Evolutionary conservation across 2,888 invertebrate genomes (phyloP), one percentile per base, ranked within the genome.

Genomic region (Cerastoderma edule): DNA sequence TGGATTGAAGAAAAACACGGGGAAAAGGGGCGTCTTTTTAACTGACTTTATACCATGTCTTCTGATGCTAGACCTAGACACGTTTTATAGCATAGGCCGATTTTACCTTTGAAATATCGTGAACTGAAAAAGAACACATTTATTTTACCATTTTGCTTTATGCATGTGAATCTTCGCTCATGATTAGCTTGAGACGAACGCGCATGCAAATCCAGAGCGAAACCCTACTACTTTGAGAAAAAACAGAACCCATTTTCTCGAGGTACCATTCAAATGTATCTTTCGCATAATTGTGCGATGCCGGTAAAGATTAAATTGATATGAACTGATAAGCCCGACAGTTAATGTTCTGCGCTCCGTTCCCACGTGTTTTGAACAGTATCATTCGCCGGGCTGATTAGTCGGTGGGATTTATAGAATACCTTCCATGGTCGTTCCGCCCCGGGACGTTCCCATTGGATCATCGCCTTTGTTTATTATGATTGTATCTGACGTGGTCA

Each of bases 281-380:
- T 60, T 39, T 35, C 60, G 39, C 60, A 60, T 60, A 60, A 60
- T 60, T 35, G 60, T 60, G 60, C 22, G 60, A 60, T 60, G 39
- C 60, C 19, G 56, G 50, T 24, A 50, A 50, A 50, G 50, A 50
- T 50, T 22, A 39, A 39, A 60, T n/a, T 60, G 60, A 60, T 33
- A 60, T 39, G 33, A 60, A 39, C 60, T 39, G 60, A 60, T 60
- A 60, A 60, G 35, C 24, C 60, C 39, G 39, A 60, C 60, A 39
- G 22, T 60, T 60, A 60, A 60, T 22, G 32, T 24, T 27, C 35
- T 16, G 35, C n/a, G 35, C 60, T 19, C 35, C 39, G 24, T 39
- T 60, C 30, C 22, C 39, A 28, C 35, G 32, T 35, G 28, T 2
- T 19, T 27, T 39, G 24, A 35, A 32, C 60, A 19, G 13, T 35